Evolutionary conservation across 2,888 invertebrate genomes (phyloP).

Genomic region (Bembecia ichneumoniformis): DNA sequence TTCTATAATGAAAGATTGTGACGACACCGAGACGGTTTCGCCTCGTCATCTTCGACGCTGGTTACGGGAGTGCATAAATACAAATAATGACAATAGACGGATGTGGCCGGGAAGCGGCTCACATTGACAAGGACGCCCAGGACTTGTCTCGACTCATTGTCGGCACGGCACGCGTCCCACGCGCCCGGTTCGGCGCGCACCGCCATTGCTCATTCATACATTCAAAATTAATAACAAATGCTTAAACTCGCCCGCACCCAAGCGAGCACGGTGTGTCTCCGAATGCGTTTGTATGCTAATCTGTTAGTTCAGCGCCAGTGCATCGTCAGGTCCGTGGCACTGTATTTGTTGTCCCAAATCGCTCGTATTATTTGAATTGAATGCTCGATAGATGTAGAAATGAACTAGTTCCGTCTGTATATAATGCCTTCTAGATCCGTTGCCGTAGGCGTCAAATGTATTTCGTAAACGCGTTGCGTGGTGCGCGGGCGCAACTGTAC

Average conservation of each 20-base stretch:
- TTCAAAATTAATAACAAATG: constrained; percentile 68
- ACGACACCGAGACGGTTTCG: constrained; percentile 16
- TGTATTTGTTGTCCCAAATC: constrained; percentile 67
- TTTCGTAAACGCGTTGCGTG: constrained; percentile 58
- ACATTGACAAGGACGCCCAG: constrained; percentile 73
- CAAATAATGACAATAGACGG: constrained; percentile 70
- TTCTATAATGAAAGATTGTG: constrained; percentile 16
- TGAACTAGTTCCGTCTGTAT: constrained; percentile 60
- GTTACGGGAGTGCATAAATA: constrained; percentile 62
- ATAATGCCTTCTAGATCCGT: constrained; percentile 33
- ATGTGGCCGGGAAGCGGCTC: constrained; percentile 69
- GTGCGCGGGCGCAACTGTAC: constrained; percentile 41
- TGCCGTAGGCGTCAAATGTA: constrained; percentile 48
- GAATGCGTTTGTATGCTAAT: constrained; percentile 70
- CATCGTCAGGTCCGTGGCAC: constrained; percentile 60
- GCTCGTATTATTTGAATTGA: constrained; percentile 70
- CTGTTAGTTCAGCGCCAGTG: constrained; percentile 52
- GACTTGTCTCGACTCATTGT: constrained; percentile 65
- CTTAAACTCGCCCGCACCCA: constrained; percentile 63
- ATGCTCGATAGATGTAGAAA: constrained; percentile 66
- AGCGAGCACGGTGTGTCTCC: constrained; percentile 48
- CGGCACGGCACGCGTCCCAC: constrained; percentile 65
- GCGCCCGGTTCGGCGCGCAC: constrained; percentile 47
- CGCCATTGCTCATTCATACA: constrained; percentile 70
- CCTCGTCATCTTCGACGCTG: constrained; percentile 49